phyloP scores from a whole-genome alignment of 1,140 invertebrate genomes.

The Stegodyphus dumicola region DNA sequence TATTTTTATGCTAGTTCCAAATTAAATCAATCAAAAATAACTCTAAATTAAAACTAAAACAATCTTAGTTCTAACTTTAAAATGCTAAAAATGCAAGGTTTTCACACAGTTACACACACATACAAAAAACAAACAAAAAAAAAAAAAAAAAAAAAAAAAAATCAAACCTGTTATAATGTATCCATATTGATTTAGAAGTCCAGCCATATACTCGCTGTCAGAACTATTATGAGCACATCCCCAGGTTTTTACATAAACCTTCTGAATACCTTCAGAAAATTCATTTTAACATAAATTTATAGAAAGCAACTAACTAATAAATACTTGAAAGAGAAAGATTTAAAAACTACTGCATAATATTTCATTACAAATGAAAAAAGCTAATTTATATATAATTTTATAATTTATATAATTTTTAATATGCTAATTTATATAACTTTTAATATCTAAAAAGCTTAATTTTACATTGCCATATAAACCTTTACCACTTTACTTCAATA shows the following conservation, averaged over 20 bases:
- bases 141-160: background rate
- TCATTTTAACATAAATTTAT: background rate
- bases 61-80: background rate
- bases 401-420: no score
- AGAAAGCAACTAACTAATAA: background rate
- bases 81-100: constrained; percentile 22
- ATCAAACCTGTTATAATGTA: constrained; percentile 79
- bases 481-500: background rate
- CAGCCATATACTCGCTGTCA: constrained; percentile 96
- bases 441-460: no score
- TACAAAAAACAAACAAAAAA: no score
- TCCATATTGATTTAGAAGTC: constrained; percentile 86
- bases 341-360: background rate
- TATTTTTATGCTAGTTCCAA: no score
- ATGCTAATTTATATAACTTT: no score
- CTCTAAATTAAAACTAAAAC: background rate
- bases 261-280: constrained; percentile 80
- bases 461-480: background rate
- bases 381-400: no score
- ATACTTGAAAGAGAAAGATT: background rate
- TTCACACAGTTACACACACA: no score
- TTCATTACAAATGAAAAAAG: background rate
- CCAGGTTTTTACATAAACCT: constrained; percentile 95
- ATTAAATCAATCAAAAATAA: no score
- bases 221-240: constrained; percentile 97